Percentiles rank a stretch among this genome's conserved stretches.
Evolutionary conservation across 2,797 vertebrate genomes (phyloP).

Genomic region (Selene dorsalis): DNA sequence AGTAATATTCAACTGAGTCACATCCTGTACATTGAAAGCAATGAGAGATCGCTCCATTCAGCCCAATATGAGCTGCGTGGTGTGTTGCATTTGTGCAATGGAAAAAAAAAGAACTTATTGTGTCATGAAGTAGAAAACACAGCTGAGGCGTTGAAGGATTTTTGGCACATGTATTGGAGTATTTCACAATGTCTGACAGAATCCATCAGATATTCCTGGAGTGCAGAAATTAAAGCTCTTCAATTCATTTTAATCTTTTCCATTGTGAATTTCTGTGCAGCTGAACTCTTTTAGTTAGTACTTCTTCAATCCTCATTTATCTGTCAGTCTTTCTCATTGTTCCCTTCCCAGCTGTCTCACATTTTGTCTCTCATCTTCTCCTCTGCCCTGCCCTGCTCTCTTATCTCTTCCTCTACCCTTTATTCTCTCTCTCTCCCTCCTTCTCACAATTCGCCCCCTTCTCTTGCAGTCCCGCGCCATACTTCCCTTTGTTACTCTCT

Average conservation of each 20-base stretch:
- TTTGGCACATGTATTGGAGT: slow-evolving; percentile 2
- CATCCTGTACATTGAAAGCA: slow-evolving; percentile 10
- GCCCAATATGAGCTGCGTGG: slow-evolving; percentile 11
- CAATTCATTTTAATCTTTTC: slow-evolving; percentile 17
- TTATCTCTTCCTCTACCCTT: slow-evolving; percentile 13
- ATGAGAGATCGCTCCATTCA: not conserved
- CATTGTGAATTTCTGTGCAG: not conserved
- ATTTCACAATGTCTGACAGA: slow-evolving; percentile 21
- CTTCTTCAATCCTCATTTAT: slow-evolving; percentile 22
- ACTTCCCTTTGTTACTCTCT: slow-evolving; percentile 29
- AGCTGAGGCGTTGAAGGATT: slow-evolving; percentile 10
- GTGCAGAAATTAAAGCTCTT: slow-evolving; percentile 33
- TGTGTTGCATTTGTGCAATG: slow-evolving; percentile 19
- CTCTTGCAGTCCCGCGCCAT: slow-evolving; percentile 13
- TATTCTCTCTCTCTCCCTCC: not conserved
- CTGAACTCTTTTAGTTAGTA: not conserved
- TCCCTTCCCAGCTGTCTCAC: slow-evolving; percentile 4
- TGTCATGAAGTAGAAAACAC: slow-evolving; percentile 14
- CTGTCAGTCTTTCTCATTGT: slow-evolving; percentile 6
- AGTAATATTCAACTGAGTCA: slow-evolving; percentile 17
- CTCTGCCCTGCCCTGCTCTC: not conserved
- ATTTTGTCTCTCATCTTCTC: not conserved
- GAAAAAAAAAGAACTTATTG: not conserved
- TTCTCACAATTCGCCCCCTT: slow-evolving; percentile 6
- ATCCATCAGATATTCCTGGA: slow-evolving; percentile 32